Evolutionary conservation across 1,140 invertebrate genomes (phyloP).

Genomic region (Sinella curviseta): DNA sequence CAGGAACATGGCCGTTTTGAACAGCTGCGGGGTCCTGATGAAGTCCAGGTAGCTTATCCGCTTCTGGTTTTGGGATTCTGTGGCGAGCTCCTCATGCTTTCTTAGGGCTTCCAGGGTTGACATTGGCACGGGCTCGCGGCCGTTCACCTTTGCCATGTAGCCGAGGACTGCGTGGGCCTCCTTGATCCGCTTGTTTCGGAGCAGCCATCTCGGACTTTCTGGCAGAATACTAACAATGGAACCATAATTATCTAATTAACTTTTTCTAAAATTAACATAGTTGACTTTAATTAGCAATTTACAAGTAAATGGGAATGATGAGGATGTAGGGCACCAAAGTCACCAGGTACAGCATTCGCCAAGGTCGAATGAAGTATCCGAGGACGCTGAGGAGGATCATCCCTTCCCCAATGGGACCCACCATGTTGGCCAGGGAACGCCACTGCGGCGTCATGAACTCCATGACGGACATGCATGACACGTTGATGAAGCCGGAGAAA

Average conservation of each 20-base stretch:
- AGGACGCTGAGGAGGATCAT: conserved; percentile 32
- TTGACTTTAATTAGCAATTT: not conserved
- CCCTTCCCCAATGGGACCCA: conserved; percentile 38
- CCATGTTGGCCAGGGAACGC: conserved; percentile 17
- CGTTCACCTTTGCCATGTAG: conserved; percentile 43
- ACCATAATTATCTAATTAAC: not conserved
- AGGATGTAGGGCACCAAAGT: conserved; percentile 9
- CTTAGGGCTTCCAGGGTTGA: conserved; percentile 20
- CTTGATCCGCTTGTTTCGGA: conserved; percentile 35
- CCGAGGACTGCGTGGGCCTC: conserved; percentile 42
- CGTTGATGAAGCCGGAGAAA: conserved; percentile 32
- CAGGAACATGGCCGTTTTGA: conserved; percentile 29
- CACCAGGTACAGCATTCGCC: conserved; percentile 30
- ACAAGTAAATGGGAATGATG: conserved; percentile 14
- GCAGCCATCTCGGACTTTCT: conserved; percentile 45
- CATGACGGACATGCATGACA: conserved; percentile 30
- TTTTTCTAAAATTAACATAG: not conserved
- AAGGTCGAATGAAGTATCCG: conserved; percentile 36
- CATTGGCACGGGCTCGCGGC: conserved; percentile 5
- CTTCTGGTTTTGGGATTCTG: not conserved
- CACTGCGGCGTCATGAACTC: conserved; percentile 39
- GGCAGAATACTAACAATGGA: conserved; percentile 29
- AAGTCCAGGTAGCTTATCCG: conserved; percentile 42
- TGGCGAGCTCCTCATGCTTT: conserved; percentile 5
- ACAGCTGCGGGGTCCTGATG: conserved; percentile 28